Evolutionary conservation across 2,113 vertebrate species (phyloP), one percentile per base, ranked within the genome.

Genomic region (Leptodactylus fuscus): DNA sequence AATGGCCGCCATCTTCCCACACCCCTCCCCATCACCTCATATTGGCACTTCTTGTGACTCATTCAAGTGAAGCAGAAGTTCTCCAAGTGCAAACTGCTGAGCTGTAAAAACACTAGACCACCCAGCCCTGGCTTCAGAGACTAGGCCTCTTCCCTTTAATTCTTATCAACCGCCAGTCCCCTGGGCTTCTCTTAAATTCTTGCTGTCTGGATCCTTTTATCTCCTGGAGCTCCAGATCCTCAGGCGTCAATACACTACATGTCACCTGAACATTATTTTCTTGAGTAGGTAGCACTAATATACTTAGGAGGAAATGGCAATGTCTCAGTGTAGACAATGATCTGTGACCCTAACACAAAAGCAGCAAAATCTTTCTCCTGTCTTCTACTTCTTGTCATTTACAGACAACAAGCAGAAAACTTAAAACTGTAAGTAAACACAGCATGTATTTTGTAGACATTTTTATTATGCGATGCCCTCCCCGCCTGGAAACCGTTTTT

Each of bases 21-120:
- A 60, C 55, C n/a, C 55, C n/a, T 60, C 55, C 55, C n/a, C 8
- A 1, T 60, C 55, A 27, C 55, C n/a, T 24, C 55, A 24, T 24
- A 1, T 24, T 1, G 55, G 22, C 55, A 24, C 12, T 60, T 24
- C 55, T 60, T 60, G 27, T 60, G 55, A 60, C 55, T 60, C 55
- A 60, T 60, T 60, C 55, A 60, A 60, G n/a, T 60, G n/a, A 60
- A 60, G 55, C 55, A 60, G 55, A 60, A 12, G 55, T 60, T 60
- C 55, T 60, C 55, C 55, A 60, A 22, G 18, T 22, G 4, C n/a
- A 55, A 55, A 24, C 8, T 24, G 10, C 55, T 60, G 55, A 60
- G 22, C 9, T 24, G 9, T 60, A 24, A 60, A 4, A 60, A 24
- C 2, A 60, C 4, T 24, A 9, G 55, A 60, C 55, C 55, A 60